These are phyloP conservation scores for Scolopax rusticola DNA, from an alignment of 2,797 vertebrate species.

Conservation along the genomic window DNA sequence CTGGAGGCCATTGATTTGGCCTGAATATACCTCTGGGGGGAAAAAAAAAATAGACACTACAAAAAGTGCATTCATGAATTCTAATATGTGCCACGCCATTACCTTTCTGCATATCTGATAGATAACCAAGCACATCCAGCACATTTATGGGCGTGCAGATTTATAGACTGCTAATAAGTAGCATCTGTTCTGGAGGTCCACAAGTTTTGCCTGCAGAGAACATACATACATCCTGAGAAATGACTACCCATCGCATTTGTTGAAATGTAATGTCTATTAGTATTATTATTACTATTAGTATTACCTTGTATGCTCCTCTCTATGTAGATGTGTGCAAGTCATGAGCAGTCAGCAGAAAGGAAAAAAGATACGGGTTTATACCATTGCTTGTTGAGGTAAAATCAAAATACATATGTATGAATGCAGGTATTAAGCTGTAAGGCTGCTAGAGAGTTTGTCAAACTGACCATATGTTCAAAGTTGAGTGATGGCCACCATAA, in stretches of 20 bases:
- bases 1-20: not conserved
- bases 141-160: not conserved
- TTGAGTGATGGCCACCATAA: not conserved
- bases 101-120: constrained; percentile 12
- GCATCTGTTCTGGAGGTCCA: not conserved
- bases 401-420: fast-evolving
- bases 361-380: fast-evolving
- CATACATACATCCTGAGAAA: not conserved
- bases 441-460: not conserved
- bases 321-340: not conserved
- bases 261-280: not conserved
- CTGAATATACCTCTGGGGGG: not conserved
- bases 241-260: not conserved
- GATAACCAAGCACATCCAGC: not conserved
- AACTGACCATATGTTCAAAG: not conserved
- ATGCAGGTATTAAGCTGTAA: not conserved
- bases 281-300: not conserved
- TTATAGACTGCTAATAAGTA: not conserved
- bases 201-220: not conserved
- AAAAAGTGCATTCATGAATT: not conserved
- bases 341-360: not conserved
- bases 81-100: constrained; percentile 15
- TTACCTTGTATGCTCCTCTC: not conserved
- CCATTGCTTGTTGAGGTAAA: not conserved
- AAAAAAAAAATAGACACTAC: not conserved